Percentiles rank a stretch among this genome's conserved stretches.
Conservation (phyloP, 2,797 vertebrate genomes). For the Heteromormyrus szaboi region DNA sequence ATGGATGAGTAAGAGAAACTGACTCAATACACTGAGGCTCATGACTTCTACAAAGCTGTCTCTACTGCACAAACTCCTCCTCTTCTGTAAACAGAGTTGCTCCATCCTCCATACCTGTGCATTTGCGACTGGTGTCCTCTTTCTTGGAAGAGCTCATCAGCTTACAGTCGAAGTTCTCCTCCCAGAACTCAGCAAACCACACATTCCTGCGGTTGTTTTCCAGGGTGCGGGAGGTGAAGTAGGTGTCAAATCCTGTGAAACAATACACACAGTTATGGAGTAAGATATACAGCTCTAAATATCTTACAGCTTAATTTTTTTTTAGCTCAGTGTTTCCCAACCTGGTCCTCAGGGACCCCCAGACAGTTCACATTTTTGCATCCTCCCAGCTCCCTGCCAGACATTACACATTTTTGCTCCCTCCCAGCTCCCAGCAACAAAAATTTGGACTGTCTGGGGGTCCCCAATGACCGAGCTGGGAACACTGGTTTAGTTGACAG, state of each 20-base stretch:
- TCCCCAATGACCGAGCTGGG: background rate
- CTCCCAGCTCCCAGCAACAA: background rate
- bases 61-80: conserved; percentile 17
- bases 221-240: conserved; percentile 80
- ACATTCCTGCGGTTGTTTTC: conserved; percentile 92
- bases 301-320: conserved; percentile 35
- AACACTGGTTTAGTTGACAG: background rate
- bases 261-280: conserved; percentile 14
- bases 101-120: conserved; percentile 69
- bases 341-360: background rate
- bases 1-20: background rate
- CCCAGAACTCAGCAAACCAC: conserved; percentile 94
- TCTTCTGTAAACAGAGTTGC: conserved; percentile 22
- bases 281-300: conserved; percentile 39
- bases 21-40: background rate
- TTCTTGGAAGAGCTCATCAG: conserved; percentile 83
- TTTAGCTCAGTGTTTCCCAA: background rate
- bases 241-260: conserved; percentile 79
- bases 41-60: background rate
- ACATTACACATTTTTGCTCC: background rate
- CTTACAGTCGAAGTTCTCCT: conserved; percentile 92
- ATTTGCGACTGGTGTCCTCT: conserved; percentile 82
- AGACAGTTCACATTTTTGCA: background rate
- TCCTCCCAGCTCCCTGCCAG: background rate
- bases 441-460: background rate